These are phyloP conservation scores for Osmoderma eremita DNA, from an alignment of 2,888 invertebrate species.

Conservation along the genomic window DNA sequence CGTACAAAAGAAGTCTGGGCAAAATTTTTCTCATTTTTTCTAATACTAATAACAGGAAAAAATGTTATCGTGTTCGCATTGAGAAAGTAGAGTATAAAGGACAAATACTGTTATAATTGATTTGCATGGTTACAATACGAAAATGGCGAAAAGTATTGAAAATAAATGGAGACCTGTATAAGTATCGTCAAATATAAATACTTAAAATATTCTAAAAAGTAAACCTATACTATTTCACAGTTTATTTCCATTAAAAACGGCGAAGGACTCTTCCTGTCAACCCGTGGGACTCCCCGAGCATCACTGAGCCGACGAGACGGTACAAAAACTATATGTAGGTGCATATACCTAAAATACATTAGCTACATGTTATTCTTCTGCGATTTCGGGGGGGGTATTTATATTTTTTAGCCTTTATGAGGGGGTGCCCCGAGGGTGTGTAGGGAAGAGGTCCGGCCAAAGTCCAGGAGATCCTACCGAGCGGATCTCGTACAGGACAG, in stretches of 20 bases:
- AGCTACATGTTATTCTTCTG: background rate
- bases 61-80: too few relatives aligned
- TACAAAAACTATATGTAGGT: conserved; percentile 31
- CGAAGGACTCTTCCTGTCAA: conserved; percentile 24
- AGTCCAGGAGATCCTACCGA: conserved; percentile 27
- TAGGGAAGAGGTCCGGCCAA: conserved; percentile 18
- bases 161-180: conserved; percentile 17
- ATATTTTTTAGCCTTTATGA: background rate
- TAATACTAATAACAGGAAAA: too few relatives aligned
- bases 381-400: background rate
- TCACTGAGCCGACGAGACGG: conserved; percentile 13
- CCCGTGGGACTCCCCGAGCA: conserved; percentile 16
- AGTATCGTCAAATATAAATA: conserved; percentile 39
- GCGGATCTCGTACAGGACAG: conserved; percentile 20
- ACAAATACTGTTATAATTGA: too few relatives aligned
- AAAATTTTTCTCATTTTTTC: too few relatives aligned
- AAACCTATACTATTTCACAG: conserved; percentile 41
- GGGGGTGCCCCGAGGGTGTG: conserved; percentile 16
- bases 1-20: too few relatives aligned
- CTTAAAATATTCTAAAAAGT: conserved; percentile 40
- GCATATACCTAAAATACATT: conserved; percentile 24
- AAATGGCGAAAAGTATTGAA: conserved; percentile 5
- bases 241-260: conserved; percentile 31
- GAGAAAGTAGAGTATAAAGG: too few relatives aligned
- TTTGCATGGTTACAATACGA: conserved; percentile 14